Conservation (phyloP, 2,888 invertebrate species). For the Phorcus lineatus region DNA sequence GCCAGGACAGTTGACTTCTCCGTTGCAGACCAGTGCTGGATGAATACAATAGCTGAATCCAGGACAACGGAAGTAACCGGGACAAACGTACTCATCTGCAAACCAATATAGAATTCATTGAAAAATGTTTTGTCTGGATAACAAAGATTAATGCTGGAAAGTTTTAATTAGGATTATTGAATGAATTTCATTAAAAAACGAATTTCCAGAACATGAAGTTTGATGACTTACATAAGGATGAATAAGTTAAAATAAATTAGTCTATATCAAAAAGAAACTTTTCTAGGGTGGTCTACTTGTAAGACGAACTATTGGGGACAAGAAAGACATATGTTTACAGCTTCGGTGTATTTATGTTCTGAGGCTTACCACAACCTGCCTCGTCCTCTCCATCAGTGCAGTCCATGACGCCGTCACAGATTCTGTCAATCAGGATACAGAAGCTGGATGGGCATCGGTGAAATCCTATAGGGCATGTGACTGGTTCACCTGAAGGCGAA, state of each 20-base stretch:
- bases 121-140: too few relatives aligned
- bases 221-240: too few relatives aligned
- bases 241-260: too few relatives aligned
- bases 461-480: slow-evolving; percentile 53
- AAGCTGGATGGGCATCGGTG: slow-evolving; percentile 36
- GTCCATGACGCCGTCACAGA: slow-evolving; percentile 63
- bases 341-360: too few relatives aligned
- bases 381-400: slow-evolving; percentile 66
- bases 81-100: slow-evolving; percentile 25
- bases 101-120: background rate
- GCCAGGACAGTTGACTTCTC: background rate
- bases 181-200: too few relatives aligned
- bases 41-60: background rate
- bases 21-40: slow-evolving; percentile 15
- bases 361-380: slow-evolving; percentile 34
- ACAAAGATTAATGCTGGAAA: too few relatives aligned
- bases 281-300: too few relatives aligned
- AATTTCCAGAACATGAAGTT: too few relatives aligned
- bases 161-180: too few relatives aligned
- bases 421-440: slow-evolving; percentile 57
- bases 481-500: background rate
- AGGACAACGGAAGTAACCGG: slow-evolving; percentile 26
- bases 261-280: too few relatives aligned
- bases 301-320: too few relatives aligned
- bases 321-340: too few relatives aligned